phyloP scores from a whole-genome alignment of 2,888 invertebrate species.

The Sesia bembeciformis region DNA sequence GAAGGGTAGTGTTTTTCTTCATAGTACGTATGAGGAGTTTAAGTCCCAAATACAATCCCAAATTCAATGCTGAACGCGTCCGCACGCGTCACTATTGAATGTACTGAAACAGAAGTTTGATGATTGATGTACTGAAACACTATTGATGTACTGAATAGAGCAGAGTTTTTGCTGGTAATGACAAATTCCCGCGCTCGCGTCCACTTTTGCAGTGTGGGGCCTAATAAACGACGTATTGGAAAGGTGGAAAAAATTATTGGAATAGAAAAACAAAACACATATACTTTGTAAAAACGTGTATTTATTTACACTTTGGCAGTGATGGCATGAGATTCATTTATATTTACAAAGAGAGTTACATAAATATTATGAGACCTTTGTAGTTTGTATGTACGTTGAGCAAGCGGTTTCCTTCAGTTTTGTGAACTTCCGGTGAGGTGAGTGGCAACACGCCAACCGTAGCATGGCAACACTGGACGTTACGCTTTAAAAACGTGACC shows the following conservation, averaged over 20 bases:
- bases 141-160: too few relatives aligned
- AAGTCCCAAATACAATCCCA: too few relatives aligned
- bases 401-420: constrained; percentile 32
- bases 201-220: too few relatives aligned
- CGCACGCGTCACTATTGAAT: too few relatives aligned
- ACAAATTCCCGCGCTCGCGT: too few relatives aligned
- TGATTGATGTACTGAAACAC: too few relatives aligned
- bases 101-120: too few relatives aligned
- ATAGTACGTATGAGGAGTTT: too few relatives aligned
- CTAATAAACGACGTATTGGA: too few relatives aligned
- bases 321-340: constrained; percentile 59
- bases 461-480: constrained; percentile 16
- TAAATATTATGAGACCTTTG: constrained; percentile 49
- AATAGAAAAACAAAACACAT: constrained; percentile 5
- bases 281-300: constrained; percentile 38
- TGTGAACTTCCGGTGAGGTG: constrained; percentile 11
- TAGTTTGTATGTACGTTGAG: constrained; percentile 29
- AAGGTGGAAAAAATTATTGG: not conserved
- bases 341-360: constrained; percentile 73
- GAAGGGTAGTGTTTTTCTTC: too few relatives aligned
- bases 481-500: not conserved
- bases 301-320: constrained; percentile 75
- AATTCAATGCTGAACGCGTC: too few relatives aligned
- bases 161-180: too few relatives aligned
- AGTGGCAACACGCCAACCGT: constrained; percentile 7